Conservation (phyloP, 1,140 invertebrate genomes). For the Arion vulgaris region DNA sequence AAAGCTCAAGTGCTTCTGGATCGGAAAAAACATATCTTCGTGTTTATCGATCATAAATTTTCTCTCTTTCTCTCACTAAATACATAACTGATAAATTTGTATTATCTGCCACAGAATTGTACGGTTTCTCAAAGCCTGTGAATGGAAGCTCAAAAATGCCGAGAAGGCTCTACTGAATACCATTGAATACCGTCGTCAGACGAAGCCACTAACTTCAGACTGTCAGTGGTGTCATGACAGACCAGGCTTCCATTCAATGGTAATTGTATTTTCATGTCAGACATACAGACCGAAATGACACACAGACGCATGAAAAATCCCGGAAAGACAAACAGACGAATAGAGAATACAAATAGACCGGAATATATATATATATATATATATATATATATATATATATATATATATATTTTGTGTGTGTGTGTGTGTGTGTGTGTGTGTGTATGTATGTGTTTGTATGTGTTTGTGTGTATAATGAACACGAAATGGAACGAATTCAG, state of each 20-base stretch:
- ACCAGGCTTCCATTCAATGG: slow-evolving; percentile 70
- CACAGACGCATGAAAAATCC: not conserved
- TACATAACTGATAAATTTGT: not conserved
- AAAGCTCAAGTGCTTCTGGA: no score
- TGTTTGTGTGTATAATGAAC: no score
- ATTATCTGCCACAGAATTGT: slow-evolving; percentile 50
- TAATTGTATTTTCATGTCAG: slow-evolving; percentile 37
- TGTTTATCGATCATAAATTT: no score
- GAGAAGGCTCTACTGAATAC: slow-evolving; percentile 62
- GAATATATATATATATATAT: no score
- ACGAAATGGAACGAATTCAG: no score
- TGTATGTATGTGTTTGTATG: no score
- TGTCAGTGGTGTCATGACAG: slow-evolving; percentile 67
- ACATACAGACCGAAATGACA: not conserved
- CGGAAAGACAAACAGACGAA: not conserved
- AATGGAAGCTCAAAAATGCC: slow-evolving; percentile 67
- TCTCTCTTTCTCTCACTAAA: not conserved
- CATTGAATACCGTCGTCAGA: slow-evolving; percentile 64
- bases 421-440: no score
- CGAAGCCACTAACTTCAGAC: slow-evolving; percentile 56
- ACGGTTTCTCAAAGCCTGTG: slow-evolving; percentile 64
- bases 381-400: no score
- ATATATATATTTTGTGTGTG: no score
- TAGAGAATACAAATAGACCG: no score
- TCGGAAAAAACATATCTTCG: no score